A percentile compares a stretch with the other conserved stretches of the same genome.
These are phyloP conservation scores for Henicopernis longicauda DNA, from an alignment of 2,113 vertebrate genomes.

Conservation along the genomic window DNA sequence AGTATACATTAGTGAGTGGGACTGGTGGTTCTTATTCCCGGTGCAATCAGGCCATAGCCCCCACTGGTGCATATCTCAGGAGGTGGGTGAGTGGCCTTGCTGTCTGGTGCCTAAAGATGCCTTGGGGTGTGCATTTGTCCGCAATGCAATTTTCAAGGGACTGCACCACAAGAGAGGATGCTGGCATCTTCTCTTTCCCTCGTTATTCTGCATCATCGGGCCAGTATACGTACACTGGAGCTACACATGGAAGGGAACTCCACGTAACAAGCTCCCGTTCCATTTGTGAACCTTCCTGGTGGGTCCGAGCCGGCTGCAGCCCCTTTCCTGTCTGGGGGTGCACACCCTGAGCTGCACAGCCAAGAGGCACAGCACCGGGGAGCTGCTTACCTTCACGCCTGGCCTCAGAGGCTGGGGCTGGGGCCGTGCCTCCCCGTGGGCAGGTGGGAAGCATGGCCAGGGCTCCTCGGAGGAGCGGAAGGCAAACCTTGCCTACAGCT, in stretches of 20 bases:
- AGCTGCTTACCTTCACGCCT: neutral
- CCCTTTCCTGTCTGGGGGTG: neutral
- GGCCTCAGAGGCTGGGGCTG: too few species aligned
- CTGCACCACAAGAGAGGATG: neutral
- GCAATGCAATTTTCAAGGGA: neutral
- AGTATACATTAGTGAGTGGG: neutral
- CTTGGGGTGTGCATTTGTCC: neutral
- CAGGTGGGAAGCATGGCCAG: neutral
- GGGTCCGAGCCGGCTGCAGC: neutral
- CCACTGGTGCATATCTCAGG: rapidly evolving
- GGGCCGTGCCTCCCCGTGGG: neutral
- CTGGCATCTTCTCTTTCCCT: neutral
- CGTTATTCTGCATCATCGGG: neutral
- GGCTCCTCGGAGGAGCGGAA: neutral
- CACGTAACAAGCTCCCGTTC: neutral
- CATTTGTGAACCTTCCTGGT: neutral
- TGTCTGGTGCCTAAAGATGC: neutral
- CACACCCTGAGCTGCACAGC: neutral
- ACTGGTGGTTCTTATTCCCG: rapidly evolving
- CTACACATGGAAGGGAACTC: neutral
- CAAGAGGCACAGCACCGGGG: neutral
- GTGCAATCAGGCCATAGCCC: neutral
- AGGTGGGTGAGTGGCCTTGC: neutral
- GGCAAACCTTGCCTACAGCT: neutral
- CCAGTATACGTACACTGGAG: neutral